phyloP scores from a whole-genome alignment of 2,888 invertebrate species.

The Polylopha cassiicola region DNA sequence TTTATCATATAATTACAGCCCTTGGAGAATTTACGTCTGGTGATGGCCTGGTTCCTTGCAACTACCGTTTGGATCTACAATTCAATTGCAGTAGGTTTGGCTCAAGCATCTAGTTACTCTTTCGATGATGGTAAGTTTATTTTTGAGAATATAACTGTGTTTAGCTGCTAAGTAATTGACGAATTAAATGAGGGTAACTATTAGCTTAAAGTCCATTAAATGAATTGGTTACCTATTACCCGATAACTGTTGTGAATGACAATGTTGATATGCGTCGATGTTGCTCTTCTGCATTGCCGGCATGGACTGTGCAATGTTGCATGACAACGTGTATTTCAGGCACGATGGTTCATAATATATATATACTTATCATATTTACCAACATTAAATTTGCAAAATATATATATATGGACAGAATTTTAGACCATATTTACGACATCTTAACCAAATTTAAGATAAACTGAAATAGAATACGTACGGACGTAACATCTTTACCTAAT shows the following conservation, averaged over 20 bases:
- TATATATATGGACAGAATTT: too few species aligned
- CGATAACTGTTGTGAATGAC: constrained; percentile 32
- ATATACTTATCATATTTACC: background rate
- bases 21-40: constrained; percentile 72
- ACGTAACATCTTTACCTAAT: too few species aligned
- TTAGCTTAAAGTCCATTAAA: too few species aligned
- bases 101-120: constrained; percentile 69
- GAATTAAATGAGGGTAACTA: too few species aligned
- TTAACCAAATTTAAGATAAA: too few species aligned
- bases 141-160: background rate
- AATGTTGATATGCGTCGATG: constrained; percentile 37
- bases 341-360: constrained; percentile 4
- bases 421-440: too few species aligned
- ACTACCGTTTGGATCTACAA: constrained; percentile 78
- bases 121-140: constrained; percentile 59
- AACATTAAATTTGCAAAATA: too few species aligned
- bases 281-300: constrained; percentile 59
- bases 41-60: constrained; percentile 77
- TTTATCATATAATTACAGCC: constrained; percentile 72
- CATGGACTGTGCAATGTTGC: constrained; percentile 59
- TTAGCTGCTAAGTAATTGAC: too few species aligned
- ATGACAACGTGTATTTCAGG: constrained; percentile 54
- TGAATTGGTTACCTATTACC: background rate
- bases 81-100: constrained; percentile 67
- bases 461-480: too few species aligned